These are phyloP conservation scores for Drosophila kokeensis DNA, from an alignment of 2,888 invertebrate species.

Conservation along the genomic window DNA sequence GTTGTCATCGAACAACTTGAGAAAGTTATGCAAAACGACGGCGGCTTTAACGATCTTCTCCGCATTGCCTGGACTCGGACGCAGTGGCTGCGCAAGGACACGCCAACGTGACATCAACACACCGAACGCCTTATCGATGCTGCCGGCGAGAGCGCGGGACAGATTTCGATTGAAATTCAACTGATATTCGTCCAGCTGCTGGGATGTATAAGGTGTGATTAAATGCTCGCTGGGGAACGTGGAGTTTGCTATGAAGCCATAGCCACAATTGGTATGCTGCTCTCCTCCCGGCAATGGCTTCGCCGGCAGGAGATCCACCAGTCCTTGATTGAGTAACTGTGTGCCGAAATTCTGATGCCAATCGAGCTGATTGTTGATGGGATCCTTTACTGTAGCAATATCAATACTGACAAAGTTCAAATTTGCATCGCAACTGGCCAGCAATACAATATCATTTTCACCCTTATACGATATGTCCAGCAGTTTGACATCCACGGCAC, in stretches of 20 bases:
- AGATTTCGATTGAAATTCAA: conserved; percentile 25
- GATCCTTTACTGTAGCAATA: conserved; percentile 14
- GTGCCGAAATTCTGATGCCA: conserved; percentile 40
- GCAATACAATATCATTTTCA: conserved; percentile 10
- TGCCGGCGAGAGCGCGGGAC: conserved; percentile 6
- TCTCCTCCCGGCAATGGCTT: background rate
- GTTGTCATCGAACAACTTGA: conserved; percentile 28
- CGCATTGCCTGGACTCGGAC: conserved; percentile 19
- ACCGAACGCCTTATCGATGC: conserved; percentile 32
- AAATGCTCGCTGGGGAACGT: conserved; percentile 25
- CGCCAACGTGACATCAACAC: conserved; percentile 32
- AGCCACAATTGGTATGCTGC: background rate
- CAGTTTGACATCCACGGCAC: conserved; percentile 31
- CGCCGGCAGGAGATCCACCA: conserved; percentile 1
- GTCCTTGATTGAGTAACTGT: conserved; percentile 13
- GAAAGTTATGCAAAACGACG: conserved; percentile 40
- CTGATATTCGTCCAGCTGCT: conserved; percentile 2
- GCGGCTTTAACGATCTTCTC: conserved; percentile 20
- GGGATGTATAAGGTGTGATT: background rate
- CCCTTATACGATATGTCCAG: conserved; percentile 27
- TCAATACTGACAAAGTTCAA: conserved; percentile 31
- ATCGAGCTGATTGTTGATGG: background rate
- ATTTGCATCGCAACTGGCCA: conserved; percentile 42
- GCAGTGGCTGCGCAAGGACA: conserved; percentile 27
- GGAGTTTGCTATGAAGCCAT: conserved; percentile 29